Base-by-base conservation (phyloP, 2,797 vertebrate species). In the Gadopsis bispinosus region DNA sequence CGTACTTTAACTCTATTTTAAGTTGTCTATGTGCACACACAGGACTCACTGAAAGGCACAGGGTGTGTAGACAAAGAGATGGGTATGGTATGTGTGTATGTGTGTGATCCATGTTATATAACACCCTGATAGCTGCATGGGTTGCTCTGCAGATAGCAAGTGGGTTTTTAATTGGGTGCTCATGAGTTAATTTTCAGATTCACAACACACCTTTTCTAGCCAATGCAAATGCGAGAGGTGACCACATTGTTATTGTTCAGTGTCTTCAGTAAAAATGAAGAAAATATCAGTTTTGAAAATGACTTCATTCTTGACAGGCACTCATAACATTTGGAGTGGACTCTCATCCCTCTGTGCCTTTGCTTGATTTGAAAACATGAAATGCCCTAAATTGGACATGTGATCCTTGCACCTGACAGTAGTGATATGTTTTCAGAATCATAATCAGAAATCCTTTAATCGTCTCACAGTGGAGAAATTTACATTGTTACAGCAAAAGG, bases 1-100 rank as follows among this genome's bases (percentile, higher is more conserved):
- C n/a, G n/a, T n/a, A n/a, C n/a, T n/a, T n/a, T 73, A 58, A 26
- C 73, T 92, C 95, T 96, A 95, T 96, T 95, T 96, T 95, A 91
- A 85, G 94, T 78, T 48, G 56, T 77, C 37, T 72, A 68, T 83
- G 83, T 75, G 76, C 69, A 74, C 71, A 70, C 66, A 62, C 60
- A 80, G 80, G 69, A 66, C 62, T 77, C 77, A 66, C 70, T 79
- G 77, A 77, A 73, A 74, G 82, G 73, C 72, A 80, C 66, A 69
- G 59, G 8, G 20, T 84, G 20, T 84, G 84, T 69, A 68, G 76
- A 90, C 83, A 86, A 88, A 89, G 71, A 82, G 33, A 79, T 17
- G n/a, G 31, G 61, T 20, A 48, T 56, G 64, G 26, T 26, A 26
- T 47, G 16, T 62, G 61, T 50, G 53, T 29, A 54, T 22, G 43